phyloP scores from a whole-genome alignment of 2,113 vertebrate genomes.

The Rhegmatorhina hoffmannsi region DNA sequence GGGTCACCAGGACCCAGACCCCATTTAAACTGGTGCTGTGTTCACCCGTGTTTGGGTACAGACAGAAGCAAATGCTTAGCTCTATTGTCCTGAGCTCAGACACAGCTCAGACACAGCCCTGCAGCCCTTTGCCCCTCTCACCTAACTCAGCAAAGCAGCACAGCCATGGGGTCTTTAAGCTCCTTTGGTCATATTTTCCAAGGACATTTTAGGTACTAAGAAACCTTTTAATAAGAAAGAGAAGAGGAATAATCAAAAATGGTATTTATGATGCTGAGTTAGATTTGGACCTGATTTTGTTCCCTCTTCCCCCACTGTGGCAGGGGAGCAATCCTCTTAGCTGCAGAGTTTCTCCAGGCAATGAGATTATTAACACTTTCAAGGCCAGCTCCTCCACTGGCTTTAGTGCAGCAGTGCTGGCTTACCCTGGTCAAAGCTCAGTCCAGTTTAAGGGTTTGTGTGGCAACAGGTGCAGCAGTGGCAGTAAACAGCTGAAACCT shows the following conservation, averaged over 20 bases:
- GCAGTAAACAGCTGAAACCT: background rate
- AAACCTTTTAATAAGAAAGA: background rate
- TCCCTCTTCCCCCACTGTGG: background rate
- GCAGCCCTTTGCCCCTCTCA: background rate
- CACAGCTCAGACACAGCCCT: background rate
- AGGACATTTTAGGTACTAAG: background rate
- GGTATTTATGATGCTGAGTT: background rate
- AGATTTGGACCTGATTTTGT: background rate
- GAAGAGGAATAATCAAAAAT: background rate
- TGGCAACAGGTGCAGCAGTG: background rate
- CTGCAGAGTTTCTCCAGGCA: background rate
- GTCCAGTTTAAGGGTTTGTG: background rate
- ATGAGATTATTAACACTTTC: conserved; percentile 3
- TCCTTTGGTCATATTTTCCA: background rate
- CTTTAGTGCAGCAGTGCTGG: background rate
- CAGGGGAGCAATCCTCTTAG: conserved; percentile 10
- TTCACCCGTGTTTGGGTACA: accelerated
- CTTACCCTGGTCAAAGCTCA: background rate
- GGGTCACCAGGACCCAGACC: background rate
- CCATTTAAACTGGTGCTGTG: background rate
- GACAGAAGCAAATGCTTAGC: background rate
- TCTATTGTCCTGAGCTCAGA: background rate
- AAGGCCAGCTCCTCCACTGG: background rate
- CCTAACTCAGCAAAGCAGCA: background rate
- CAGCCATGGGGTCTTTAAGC: background rate